phyloP scores from a whole-genome alignment of 2,113 vertebrate genomes.

The Megalops atlanticus region DNA sequence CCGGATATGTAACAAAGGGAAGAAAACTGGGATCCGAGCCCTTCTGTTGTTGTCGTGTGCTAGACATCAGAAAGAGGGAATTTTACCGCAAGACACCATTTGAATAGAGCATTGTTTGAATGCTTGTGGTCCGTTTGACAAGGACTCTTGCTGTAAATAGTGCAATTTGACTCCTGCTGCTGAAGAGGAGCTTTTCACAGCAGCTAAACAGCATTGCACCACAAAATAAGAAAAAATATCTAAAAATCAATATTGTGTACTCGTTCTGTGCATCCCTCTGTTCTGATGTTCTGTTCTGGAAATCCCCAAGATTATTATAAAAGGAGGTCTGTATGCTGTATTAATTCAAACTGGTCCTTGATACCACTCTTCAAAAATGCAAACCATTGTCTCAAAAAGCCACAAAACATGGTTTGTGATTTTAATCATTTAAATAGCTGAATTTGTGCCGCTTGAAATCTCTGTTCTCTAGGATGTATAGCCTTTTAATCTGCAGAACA shows the following conservation, averaged over 20 bases:
- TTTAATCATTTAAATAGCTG: neutral
- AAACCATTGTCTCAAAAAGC: slow-evolving; percentile 4
- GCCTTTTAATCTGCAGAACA: neutral
- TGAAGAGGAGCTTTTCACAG: slow-evolving; percentile 91
- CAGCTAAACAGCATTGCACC: slow-evolving; percentile 90
- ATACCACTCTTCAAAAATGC: slow-evolving; percentile 20
- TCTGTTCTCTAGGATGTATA: neutral
- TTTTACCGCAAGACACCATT: slow-evolving; percentile 80
- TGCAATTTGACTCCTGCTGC: slow-evolving; percentile 99
- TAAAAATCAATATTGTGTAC: slow-evolving; percentile 92
- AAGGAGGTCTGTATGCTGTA: slow-evolving; percentile 34
- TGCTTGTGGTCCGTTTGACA: slow-evolving; percentile 83
- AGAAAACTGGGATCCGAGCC: slow-evolving; percentile 65
- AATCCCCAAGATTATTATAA: slow-evolving; percentile 65
- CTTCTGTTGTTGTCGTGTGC: slow-evolving; percentile 66
- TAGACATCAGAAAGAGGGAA: slow-evolving; percentile 77
- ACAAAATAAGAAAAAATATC: slow-evolving; percentile 72
- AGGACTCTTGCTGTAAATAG: slow-evolving; percentile 93
- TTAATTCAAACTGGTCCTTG: slow-evolving; percentile 26
- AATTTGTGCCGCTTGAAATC: neutral
- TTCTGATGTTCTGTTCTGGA: slow-evolving; percentile 72
- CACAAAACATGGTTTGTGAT: neutral
- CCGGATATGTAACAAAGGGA: slow-evolving; percentile 51
- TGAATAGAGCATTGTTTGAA: slow-evolving; percentile 83
- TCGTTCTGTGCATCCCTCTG: slow-evolving; percentile 86